Evolutionary conservation across 1,140 invertebrate species (phyloP), one percentile per base, ranked within the genome.

Genomic region (Leptopilina clavipes): DNA sequence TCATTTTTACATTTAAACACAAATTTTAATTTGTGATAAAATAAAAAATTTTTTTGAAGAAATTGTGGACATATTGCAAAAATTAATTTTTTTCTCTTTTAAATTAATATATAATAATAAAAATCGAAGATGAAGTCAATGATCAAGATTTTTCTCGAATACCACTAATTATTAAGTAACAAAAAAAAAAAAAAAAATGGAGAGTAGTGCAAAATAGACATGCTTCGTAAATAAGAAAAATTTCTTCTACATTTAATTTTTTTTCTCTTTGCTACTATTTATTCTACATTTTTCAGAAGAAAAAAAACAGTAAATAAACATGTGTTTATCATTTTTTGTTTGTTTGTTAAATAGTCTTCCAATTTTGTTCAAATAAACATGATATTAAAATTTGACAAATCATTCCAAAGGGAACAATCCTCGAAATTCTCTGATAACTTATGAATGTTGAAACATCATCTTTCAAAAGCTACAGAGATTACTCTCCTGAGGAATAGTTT

Each of bases 391-490:
- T 22, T 18, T 17, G 17, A 59, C 10, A 18, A 31, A 59, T 59
- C 1, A 17, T 56, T 56, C 52, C n/a, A 59, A 25, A 14, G 1
- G 56, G 22, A 25, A 25, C 8, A 59, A 31, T 10, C 22, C 22
- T 18, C 9, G 56, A 59, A 3, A 59, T 25, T 59, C 22, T 59
- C 56, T 12, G 56, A 25, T 59, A 59, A 59, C 56, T 59, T 59
- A 59, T 59, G 56, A 59, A 59, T 14, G 10, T 25, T 59, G 56
- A 59, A 59, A 59, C 56, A 59, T 59, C 56, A 59, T 59, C 56
- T 59, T 59, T 59, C 56, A 59, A 14, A 59, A 59, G 56, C 12
- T 18, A 25, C 56, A 25, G 56, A 56, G 9, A 59, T 40, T 40
- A 40, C 37, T 40, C 56, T 59, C 54, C 12, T 12, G 19, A 65